Base-by-base conservation (phyloP, 2,113 vertebrate genomes). In the Salvelinus sp. region DNA sequence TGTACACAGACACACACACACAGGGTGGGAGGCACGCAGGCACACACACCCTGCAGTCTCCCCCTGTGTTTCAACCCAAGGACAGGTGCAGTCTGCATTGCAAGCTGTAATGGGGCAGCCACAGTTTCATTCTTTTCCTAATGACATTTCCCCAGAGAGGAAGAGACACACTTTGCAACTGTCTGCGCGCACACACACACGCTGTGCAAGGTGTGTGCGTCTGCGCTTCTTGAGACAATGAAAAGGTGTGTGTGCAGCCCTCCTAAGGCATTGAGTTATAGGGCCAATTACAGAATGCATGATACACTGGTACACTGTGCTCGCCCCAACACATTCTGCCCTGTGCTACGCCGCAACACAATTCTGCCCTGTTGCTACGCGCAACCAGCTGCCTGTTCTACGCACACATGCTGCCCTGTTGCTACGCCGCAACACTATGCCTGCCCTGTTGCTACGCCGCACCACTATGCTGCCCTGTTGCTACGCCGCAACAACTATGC, bases 271-370 rank as follows among this genome's bases (percentile, higher is more conserved):
- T 44, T 6, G 66, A 74, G 30, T 75, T 71, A 67, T 48, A 73
- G 79, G 82, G 78, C 74, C 86, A 88, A 82, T 89, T 83, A 87
- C 62, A 12, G 63, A 62, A 23, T 72, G 3, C 77, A 74, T 82
- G 81, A 79, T 76, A 12, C 65, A 71, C 28, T 75, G 30, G 79
- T 25, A 69, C 77, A 82, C 82, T 78, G 89, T 91, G n/a, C n/a
- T n/a, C n/a, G n/a, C n/a, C n/a, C n/a, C n/a, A n/a, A n/a, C n/a
- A n/a, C n/a, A n/a, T n/a, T n/a, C n/a, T n/a, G n/a, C n/a, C n/a
- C n/a, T n/a, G n/a, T 90, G 87, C 89, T 84, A 89, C 75, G 87
- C 78, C 66, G 69, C 54, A 16, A 38, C 33, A 9, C 33, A 7
- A 38, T 38, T 0, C 33, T 38, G 33, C 6, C 4, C 33, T 38